Evolutionary conservation across 2,113 vertebrate species (phyloP).

Genomic region (Pundamilia nyererei): DNA sequence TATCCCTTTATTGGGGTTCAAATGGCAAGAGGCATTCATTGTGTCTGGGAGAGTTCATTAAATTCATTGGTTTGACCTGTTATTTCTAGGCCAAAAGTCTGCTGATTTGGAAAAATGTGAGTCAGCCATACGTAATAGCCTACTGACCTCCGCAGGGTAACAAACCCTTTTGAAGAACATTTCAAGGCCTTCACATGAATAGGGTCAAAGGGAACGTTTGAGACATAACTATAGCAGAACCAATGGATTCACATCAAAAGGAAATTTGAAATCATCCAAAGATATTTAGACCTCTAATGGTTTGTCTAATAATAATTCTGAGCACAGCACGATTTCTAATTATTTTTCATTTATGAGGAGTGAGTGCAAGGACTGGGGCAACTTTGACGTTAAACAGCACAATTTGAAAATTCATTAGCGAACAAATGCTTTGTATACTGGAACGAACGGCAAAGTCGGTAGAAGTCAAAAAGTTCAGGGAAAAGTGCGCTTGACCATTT

Average conservation of each 20-base stretch:
- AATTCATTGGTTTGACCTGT: conserved; percentile 99
- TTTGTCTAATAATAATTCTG: conserved; percentile 5
- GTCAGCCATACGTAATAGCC: conserved; percentile 86
- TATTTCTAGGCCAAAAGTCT: conserved; percentile 96
- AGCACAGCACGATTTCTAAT: neutral
- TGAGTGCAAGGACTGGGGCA: neutral
- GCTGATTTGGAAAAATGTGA: conserved; percentile 93
- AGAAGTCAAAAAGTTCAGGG: neutral
- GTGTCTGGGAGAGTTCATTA: conserved; percentile 95
- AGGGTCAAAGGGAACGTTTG: conserved; percentile 67
- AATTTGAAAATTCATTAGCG: neutral
- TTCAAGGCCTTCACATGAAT: conserved; percentile 74
- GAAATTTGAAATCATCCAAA: conserved; percentile 72
- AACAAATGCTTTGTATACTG: neutral
- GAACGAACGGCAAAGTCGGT: neutral
- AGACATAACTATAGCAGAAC: conserved; percentile 75
- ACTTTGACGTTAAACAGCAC: neutral
- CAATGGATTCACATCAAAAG: conserved; percentile 79
- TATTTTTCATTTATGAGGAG: neutral
- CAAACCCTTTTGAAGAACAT: conserved; percentile 77
- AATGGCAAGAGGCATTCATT: conserved; percentile 93
- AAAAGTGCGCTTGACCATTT: neutral
- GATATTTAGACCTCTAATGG: conserved; percentile 62
- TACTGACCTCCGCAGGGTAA: conserved; percentile 75
- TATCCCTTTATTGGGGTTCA: conserved; percentile 96